Evolutionary conservation across 1,140 invertebrate genomes (phyloP), one percentile per base, ranked within the genome.

Genomic region (Acromyrmex charruanus): DNA sequence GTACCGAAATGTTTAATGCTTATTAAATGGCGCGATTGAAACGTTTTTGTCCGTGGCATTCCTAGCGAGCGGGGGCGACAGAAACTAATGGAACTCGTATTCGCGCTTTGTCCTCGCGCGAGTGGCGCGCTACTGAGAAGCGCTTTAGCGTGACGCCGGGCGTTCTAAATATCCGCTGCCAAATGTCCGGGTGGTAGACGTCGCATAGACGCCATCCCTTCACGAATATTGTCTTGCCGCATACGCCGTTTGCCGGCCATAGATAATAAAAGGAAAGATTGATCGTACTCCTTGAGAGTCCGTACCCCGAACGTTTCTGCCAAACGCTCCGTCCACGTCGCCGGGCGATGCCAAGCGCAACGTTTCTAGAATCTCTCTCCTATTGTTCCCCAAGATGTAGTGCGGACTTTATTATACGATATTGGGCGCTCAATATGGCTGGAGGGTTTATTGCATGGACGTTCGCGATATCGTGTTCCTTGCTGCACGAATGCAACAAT

Each of bases 381-480:
- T 61, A 90, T 89, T 89, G 88, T 89, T 84, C 80, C 77, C 39
- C 77, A 89, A 87, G 88, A 90, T 75, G 85, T 86, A 89, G 87
- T 85, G 81, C 61, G 55, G 77, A 77, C 58, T 89, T 89, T 89
- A 89, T 89, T 88, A 85, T 85, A 77, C 35, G 88, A 86, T 85
- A 85, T 75, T 71, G 55, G 51, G 69, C 68, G 59, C 39, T 63
- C 80, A 84, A 75, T 84, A 84, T 84, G 80, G 69, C 9, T 51
- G 71, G 49, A 31, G 39, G n/a, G 61, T 89, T 89, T 88, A 88
- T 88, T 81, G 61, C 82, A 66, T 71, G 84, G 77, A 86, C 39
- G 69, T 82, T 65, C 75, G 51, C 39, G 55, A 71, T 51, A 58
- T 74, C 49, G 59, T 61, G 53, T 28, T 65, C 28, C 44, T 71